These are phyloP conservation scores for Myrmophylax atrothorax DNA, from an alignment of 2,113 vertebrate genomes.

Conservation along the genomic window DNA sequence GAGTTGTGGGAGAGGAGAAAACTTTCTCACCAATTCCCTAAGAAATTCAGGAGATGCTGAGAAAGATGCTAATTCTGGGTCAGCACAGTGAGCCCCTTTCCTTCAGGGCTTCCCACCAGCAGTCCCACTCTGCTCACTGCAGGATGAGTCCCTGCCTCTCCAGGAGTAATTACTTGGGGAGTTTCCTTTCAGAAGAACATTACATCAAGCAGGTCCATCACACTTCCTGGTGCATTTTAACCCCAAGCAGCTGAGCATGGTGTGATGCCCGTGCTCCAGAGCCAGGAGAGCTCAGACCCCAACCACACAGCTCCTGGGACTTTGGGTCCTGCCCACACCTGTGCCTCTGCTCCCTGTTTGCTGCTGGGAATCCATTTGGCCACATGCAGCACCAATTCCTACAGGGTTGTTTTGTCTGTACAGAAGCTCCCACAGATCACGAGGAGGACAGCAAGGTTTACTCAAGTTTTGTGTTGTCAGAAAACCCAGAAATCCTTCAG, in stretches of 20 bases:
- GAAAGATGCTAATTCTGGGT: neutral
- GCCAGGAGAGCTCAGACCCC: neutral
- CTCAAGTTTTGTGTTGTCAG: neutral
- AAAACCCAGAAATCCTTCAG: neutral
- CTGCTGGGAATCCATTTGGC: neutral
- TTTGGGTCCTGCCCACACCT: neutral
- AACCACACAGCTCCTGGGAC: neutral
- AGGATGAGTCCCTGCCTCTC: neutral
- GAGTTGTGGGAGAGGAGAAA: neutral
- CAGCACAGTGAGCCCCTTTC: neutral
- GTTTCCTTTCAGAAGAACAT: neutral
- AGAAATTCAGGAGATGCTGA: neutral
- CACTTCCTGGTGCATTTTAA: neutral
- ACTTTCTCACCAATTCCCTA: neutral
- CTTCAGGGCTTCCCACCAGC: neutral
- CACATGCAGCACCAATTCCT: neutral
- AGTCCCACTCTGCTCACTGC: fast-evolving
- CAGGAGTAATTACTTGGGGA: neutral
- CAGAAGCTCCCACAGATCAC: neutral
- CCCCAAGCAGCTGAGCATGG: neutral
- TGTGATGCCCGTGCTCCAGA: fast-evolving
- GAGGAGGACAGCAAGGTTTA: neutral
- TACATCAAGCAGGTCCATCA: neutral
- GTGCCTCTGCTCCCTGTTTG: neutral
- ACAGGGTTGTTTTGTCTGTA: neutral